These are phyloP conservation scores for Theropithecus gelada DNA, from an alignment of 2,113 vertebrate genomes.

Conservation along the genomic window DNA sequence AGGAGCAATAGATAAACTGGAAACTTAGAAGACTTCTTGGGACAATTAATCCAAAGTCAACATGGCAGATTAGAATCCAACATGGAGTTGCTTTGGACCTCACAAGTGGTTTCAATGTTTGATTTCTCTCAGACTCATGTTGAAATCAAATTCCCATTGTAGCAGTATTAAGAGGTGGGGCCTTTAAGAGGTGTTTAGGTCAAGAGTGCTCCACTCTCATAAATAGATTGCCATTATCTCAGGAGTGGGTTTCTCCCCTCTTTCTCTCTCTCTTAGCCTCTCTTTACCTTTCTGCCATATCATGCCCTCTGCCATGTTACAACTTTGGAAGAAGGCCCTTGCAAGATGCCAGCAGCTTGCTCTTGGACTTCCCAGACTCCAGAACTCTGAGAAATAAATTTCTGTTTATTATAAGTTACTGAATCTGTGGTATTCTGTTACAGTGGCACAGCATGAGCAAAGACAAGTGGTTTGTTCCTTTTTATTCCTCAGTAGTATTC, in stretches of 20 bases:
- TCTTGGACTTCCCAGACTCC: not conserved
- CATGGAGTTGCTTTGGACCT: too few relatives aligned
- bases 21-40: too few relatives aligned
- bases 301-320: not conserved
- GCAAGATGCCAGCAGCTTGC: not conserved
- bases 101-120: not conserved
- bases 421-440: not conserved
- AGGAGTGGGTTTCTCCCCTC: not conserved
- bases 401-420: not conserved
- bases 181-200: not conserved
- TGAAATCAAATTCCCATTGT: not conserved
- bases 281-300: not conserved
- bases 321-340: not conserved
- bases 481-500: not conserved
- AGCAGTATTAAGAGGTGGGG: not conserved
- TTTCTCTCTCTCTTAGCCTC: not conserved
- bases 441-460: not conserved
- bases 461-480: not conserved
- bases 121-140: not conserved
- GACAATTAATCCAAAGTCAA: too few relatives aligned
- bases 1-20: too few relatives aligned
- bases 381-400: not conserved
- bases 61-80: too few relatives aligned
- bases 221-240: not conserved
- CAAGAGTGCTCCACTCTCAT: not conserved